phyloP scores from a whole-genome alignment of 1,140 invertebrate species.

The Magallana angulata region DNA sequence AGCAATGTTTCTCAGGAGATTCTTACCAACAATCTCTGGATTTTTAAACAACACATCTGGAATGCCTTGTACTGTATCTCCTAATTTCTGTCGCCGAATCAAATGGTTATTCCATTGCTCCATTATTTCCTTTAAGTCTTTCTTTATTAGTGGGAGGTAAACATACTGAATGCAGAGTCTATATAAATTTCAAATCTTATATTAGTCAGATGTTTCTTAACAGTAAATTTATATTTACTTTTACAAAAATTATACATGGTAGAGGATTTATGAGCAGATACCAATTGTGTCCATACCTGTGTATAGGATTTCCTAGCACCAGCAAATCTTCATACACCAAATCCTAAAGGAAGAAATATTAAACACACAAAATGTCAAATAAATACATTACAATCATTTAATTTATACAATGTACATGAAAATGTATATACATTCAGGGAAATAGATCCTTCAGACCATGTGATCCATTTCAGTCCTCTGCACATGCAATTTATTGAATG shows the following conservation, averaged over 20 bases:
- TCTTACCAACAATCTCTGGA: background rate
- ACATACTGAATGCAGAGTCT: background rate
- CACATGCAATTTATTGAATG: too few species aligned
- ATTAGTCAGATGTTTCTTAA: too few species aligned
- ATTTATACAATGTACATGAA: background rate
- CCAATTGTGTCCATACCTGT: background rate
- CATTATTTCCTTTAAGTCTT: background rate
- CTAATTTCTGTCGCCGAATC: background rate
- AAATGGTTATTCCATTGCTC: background rate
- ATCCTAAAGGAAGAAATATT: background rate
- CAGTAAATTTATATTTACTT: too few species aligned
- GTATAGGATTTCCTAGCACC: background rate
- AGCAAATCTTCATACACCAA: slow-evolving; percentile 1
- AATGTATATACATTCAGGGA: too few species aligned
- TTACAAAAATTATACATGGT: too few species aligned
- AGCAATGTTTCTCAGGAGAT: background rate
- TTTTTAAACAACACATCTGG: background rate
- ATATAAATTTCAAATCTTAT: background rate
- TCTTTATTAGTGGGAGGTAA: background rate
- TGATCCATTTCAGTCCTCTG: too few species aligned
- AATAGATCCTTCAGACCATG: too few species aligned
- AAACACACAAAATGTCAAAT: background rate
- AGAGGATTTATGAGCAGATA: too few species aligned
- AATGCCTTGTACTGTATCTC: background rate
- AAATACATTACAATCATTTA: background rate